Conservation (phyloP, 2,797 vertebrate species). For the Crocodylus rhombifer region DNA sequence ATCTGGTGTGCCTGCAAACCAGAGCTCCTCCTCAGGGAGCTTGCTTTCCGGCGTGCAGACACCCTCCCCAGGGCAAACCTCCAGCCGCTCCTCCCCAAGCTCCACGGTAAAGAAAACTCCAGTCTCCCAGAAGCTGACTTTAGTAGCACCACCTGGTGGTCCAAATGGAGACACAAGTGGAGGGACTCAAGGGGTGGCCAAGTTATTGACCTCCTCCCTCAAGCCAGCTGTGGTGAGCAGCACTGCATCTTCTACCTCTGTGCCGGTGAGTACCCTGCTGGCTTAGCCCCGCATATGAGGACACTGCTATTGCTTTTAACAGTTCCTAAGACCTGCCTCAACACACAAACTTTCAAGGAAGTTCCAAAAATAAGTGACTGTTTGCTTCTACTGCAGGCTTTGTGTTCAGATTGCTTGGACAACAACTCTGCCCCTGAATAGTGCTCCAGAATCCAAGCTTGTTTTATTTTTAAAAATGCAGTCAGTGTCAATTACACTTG, state of each 20-base stretch:
- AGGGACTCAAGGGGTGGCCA: conserved; percentile 87
- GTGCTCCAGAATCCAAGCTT: neutral
- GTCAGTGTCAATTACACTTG: too few species aligned
- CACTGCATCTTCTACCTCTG: conserved; percentile 79
- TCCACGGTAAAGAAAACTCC: conserved; percentile 77
- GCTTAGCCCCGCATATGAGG: neutral
- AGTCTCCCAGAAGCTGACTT: conserved; percentile 85
- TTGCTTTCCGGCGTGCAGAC: conserved; percentile 59
- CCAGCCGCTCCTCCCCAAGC: conserved; percentile 65
- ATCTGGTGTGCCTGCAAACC: conserved; percentile 67
- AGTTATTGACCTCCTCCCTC: conserved; percentile 85
- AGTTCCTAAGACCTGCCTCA: neutral
- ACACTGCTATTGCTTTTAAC: fast-evolving
- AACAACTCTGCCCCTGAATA: neutral
- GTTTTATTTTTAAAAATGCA: neutral
- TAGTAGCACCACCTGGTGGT: conserved; percentile 86
- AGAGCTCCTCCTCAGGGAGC: conserved; percentile 71
- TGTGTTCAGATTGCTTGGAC: neutral
- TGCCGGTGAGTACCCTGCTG: conserved; percentile 80
- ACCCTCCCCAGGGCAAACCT: conserved; percentile 57
- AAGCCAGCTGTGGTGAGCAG: conserved; percentile 82
- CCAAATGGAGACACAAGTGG: conserved; percentile 84
- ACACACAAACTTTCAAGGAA: neutral
- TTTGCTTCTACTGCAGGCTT: neutral
- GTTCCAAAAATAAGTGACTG: neutral